A percentile compares a stretch with the other conserved stretches of the same genome.
These are phyloP conservation scores for Amphimallon solstitiale DNA, from an alignment of 2,888 invertebrate genomes.

Conservation along the genomic window DNA sequence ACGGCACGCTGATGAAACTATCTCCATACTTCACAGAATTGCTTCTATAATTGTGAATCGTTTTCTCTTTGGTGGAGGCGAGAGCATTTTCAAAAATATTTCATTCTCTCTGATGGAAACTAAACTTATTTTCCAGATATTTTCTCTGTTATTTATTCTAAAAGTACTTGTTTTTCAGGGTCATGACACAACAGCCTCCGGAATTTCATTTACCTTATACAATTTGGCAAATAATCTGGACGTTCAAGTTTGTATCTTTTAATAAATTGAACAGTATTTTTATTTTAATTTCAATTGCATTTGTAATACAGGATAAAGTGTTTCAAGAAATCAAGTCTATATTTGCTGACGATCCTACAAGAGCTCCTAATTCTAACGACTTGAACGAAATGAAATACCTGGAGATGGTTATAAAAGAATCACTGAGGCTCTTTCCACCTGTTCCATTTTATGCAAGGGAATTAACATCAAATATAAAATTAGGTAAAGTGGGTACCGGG, in stretches of 20 bases:
- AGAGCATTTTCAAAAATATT: no score
- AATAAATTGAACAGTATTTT: no score
- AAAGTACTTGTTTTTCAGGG: slow-evolving; percentile 37
- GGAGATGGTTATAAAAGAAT: slow-evolving; percentile 67
- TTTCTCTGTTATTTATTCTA: no score
- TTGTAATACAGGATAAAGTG: slow-evolving; percentile 57
- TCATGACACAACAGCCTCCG: slow-evolving; percentile 56
- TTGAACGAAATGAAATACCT: slow-evolving; percentile 67
- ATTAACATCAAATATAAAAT: slow-evolving; percentile 58
- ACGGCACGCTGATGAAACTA: no score
- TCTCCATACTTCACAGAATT: no score
- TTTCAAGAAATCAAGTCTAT: slow-evolving; percentile 58
- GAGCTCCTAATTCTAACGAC: slow-evolving; percentile 55
- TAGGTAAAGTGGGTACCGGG: slow-evolving; percentile 46
- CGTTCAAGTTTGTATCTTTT: slow-evolving; percentile 52
- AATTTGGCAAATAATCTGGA: slow-evolving; percentile 58
- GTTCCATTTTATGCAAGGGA: slow-evolving; percentile 65
- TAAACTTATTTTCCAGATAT: no score
- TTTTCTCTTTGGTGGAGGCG: no score
- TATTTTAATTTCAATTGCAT: no score
- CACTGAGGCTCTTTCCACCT: slow-evolving; percentile 66
- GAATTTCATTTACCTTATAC: slow-evolving; percentile 59
- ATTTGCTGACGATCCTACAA: slow-evolving; percentile 52
- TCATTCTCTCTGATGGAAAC: no score
- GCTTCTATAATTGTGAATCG: no score